Conservation (phyloP, 2,888 invertebrate genomes). For the Scaptomyza flava region DNA sequence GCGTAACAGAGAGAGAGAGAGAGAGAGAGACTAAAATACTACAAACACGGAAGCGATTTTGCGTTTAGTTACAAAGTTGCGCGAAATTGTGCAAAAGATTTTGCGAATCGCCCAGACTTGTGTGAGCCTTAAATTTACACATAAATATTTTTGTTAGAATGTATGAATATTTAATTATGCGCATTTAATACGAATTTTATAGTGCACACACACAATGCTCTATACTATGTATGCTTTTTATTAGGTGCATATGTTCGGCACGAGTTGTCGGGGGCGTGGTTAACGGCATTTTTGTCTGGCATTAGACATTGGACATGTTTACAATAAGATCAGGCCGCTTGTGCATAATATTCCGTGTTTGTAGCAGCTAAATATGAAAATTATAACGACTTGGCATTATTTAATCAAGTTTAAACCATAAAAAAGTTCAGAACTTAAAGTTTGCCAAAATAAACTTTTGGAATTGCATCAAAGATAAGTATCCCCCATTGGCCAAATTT, state of each 20-base stretch:
- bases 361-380: background rate
- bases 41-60: conserved; percentile 42
- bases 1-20: conserved; percentile 28
- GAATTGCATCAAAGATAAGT: too few relatives aligned
- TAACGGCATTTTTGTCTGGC: conserved; percentile 11
- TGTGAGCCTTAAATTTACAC: conserved; percentile 5
- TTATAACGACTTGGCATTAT: background rate
- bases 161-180: background rate
- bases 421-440: background rate
- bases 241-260: background rate
- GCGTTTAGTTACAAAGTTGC: conserved; percentile 59
- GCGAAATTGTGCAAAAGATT: conserved; percentile 65
- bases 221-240: background rate
- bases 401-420: too few relatives aligned
- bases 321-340: conserved; percentile 18
- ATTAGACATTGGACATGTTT: conserved; percentile 23
- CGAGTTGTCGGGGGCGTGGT: conserved; percentile 1
- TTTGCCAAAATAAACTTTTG: background rate
- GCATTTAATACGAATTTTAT: background rate
- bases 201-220: conserved; percentile 1
- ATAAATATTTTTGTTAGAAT: background rate
- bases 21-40: conserved; percentile 3
- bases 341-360: conserved; percentile 19
- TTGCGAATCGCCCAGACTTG: conserved; percentile 43
- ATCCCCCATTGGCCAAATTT: too few relatives aligned